Base-by-base conservation (phyloP, 2,888 invertebrate genomes). In the Drosophila ustulata region DNA sequence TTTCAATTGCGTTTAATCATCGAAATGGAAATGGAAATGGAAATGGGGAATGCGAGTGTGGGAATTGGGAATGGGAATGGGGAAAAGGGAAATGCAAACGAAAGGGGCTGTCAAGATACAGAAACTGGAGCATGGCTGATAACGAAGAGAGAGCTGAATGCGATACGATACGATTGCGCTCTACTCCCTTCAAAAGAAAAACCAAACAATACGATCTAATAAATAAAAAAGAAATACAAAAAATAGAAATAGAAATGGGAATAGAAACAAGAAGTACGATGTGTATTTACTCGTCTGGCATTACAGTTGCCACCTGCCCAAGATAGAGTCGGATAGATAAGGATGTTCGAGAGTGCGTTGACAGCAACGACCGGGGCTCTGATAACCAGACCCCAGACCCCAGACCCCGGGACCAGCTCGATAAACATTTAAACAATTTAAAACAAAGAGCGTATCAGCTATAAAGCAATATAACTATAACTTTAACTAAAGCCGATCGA, bases 41-140 rank as follows among this genome's bases (percentile, higher is more conserved):
- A 64, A 73, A 79, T 73, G 30, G 30, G 30, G 50, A 45, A 46
- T 43, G 26, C n/a, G n/a, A n/a, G n/a, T n/a, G n/a, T n/a, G 30
- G 30, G 50, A 45, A 46, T 43, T 23, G 9, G 13, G 34, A 13
- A n/a, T 25, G 47, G 41, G 25, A 45, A 26, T 30, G 30, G 13
- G 7, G 30, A 18, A 18, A 49, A 28, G 47, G 30, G n/a, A 32
- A 43, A 43, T 25, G n/a, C 2, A 59, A 55, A 72, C 52, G 50
- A 39, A 34, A 34, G 11, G 9, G 32, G 26, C 13, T 52, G 41
- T 45, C 25, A 50, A 73, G 55, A 69, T 66, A 34, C 8, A 34
- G 37, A 58, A 76, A 78, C 66, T 76, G 64, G 80, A 75, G 64
- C 80, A 80, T 18, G 34, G 41, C 62, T 75, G 80, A 80, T 80